Evolutionary conservation across 2,113 vertebrate species (phyloP), one percentile per base, ranked within the genome.

Genomic region (Macrotis lagotis): DNA sequence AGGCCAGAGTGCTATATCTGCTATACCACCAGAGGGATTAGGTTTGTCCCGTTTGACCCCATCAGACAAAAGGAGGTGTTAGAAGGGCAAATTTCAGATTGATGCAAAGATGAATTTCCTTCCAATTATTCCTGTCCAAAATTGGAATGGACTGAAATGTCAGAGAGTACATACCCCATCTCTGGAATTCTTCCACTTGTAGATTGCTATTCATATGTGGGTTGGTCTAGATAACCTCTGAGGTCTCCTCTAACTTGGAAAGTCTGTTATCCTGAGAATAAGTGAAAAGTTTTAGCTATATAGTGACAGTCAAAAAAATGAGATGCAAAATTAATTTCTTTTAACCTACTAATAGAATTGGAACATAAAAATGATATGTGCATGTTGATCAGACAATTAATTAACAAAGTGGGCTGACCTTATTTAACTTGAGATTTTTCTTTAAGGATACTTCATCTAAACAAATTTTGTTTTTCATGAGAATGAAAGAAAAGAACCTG

Each of bases 401-500:
- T 94, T 96, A 91, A 0, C 0, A 50, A 97, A 90, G 44, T 94
- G 59, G 96, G 88, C 95, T 90, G 90, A 95, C 5, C 2, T 0
- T 14, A 94, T 94, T 91, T 96, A 91, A 97, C 89, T 93, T 0
- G 0, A 93, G 92, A 83, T 83, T 83, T 44, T 83, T 97, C 92
- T 50, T 90, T 92, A 97, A 94, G 96, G 97, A 44, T 22, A 83
- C 44, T 83, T 83, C n/a, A 83, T 83, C 44, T 83, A 83, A 83
- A 83, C 66, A 83, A 7, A 83, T 83, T 83, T 24, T 83, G 19
- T 44, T 83, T 83, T 83, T 83, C 19, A 83, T 22, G 16, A 44
- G n/a, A 83, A 44, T 19, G 24, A 7, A 22, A 97, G 95, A 95
- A 92, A 96, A 96, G 91, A 92, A 96, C 96, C 48, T 98, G 97